Evolutionary conservation across 2,113 vertebrate genomes (phyloP).

Genomic region (Mola mola): DNA sequence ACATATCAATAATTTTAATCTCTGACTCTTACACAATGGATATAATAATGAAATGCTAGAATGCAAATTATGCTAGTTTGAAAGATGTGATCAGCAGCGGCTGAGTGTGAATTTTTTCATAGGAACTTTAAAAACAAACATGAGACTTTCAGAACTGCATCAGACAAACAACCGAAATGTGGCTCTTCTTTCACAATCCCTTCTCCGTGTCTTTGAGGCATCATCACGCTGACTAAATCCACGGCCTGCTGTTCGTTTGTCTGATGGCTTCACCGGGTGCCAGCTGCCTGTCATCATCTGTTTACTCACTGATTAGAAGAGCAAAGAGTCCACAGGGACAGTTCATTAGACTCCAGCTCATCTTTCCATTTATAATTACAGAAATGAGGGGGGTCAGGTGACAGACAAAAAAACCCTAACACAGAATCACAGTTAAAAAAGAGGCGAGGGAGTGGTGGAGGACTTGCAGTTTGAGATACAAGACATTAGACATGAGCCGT

Average conservation of each 20-base stretch:
- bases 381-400: slow-evolving; percentile 9
- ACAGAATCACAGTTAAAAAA: slow-evolving; percentile 6
- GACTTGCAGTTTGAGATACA: not conserved
- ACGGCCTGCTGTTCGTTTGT: slow-evolving; percentile 7
- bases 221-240: slow-evolving; percentile 14
- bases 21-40: no score
- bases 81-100: not conserved
- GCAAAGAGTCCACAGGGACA: slow-evolving; percentile 1
- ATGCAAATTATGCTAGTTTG: not conserved
- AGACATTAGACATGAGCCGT: slow-evolving; percentile 67
- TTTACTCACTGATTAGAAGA: slow-evolving; percentile 31
- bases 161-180: not conserved
- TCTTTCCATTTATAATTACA: slow-evolving; percentile 54
- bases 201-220: slow-evolving; percentile 4
- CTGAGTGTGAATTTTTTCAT: not conserved
- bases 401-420: slow-evolving; percentile 12
- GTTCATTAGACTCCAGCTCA: not conserved
- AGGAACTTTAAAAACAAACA: no score
- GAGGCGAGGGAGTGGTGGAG: not conserved
- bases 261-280: slow-evolving; percentile 4
- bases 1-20: not conserved
- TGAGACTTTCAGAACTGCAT: not conserved
- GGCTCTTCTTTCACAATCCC: slow-evolving; percentile 5
- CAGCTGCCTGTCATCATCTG: slow-evolving; percentile 4
- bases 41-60: no score